phyloP scores from a whole-genome alignment of 2,113 vertebrate species.

The Corydoras sp. region DNA sequence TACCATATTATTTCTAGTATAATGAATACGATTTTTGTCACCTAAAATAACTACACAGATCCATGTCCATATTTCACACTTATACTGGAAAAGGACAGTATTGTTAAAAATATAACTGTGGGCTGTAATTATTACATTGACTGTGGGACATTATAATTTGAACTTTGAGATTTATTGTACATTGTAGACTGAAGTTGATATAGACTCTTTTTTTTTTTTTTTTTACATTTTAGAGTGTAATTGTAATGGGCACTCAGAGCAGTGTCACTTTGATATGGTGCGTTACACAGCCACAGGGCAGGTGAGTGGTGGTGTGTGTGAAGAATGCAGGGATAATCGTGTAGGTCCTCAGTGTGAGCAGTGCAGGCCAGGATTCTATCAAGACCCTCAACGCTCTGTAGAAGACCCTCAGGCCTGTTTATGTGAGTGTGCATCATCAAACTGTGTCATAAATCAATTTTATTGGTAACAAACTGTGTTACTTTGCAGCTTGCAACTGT shows the following conservation, averaged over 20 bases:
- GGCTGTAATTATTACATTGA: too few species aligned
- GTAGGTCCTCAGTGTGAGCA: conserved; percentile 73
- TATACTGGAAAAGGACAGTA: too few species aligned
- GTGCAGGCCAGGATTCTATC: conserved; percentile 70
- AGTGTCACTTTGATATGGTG: conserved; percentile 72
- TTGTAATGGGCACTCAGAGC: conserved; percentile 76
- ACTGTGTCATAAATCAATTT: too few species aligned
- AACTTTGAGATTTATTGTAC: too few species aligned
- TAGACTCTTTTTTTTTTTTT: too few species aligned
- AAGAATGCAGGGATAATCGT: conserved; percentile 72
- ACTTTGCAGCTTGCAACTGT: conserved; percentile 72
- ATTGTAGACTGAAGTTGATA: too few species aligned
- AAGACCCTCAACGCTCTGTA: conserved; percentile 59
- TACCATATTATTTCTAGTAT: too few species aligned
- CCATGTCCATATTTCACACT: too few species aligned
- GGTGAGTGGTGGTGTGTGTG: conserved; percentile 75
- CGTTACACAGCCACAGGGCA: conserved; percentile 57
- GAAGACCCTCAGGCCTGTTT: conserved; percentile 66
- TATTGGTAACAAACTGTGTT: not conserved
- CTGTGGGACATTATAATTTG: too few species aligned
- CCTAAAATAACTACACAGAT: too few species aligned
- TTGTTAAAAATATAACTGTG: too few species aligned
- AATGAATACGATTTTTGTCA: too few species aligned
- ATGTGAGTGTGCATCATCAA: conserved; percentile 57
- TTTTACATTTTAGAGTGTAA: conserved; percentile 65